Evolutionary conservation across 2,113 vertebrate species (phyloP), one percentile per base, ranked within the genome.

Genomic region (Thryonomys swinderianus): DNA sequence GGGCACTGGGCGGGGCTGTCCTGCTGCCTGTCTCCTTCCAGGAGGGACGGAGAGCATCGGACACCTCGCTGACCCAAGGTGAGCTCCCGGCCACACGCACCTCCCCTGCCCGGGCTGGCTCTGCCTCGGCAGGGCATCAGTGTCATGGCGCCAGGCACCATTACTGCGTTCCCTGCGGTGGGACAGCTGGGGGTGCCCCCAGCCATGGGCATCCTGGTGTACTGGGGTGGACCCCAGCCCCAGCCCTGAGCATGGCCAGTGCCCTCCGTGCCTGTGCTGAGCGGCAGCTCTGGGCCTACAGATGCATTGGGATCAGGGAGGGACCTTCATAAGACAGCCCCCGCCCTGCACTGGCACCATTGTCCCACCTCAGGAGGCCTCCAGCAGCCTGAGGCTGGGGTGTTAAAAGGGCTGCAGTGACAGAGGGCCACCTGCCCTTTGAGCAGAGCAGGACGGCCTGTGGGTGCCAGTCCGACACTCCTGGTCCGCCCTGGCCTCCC

Each of bases 1-100:
- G 98, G n/a, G 98, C 98, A 97, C 98, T 99, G 53, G 98, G 99
- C 6, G 97, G 98, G 16, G 98, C 98, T 61, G 98, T 98, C 96
- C 97, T 98, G 53, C 98, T 98, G 78, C 98, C 99, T 4, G 93
- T 99, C 97, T 98, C 98, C 95, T 99, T 99, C 97, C 99, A 99
- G 98, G 99, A 99, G 96, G 99, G 99, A 42, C 99, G 99, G n/a
- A 97, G 99, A 93, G 99, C 99, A 0, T 99, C 99, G 0, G 99
- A 99, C 98, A 99, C 99, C 92, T 99, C 99, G 67, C 99, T 99
- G 96, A 99, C 99, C 69, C 99, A 99, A 99, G 99, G 99, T 99
- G 98, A 95, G 51, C 27, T 11, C 27, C 40, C 37, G 9, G 12
- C 3, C 37, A 1, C 2, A 4, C 42, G 1, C 12, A 3, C 55